Evolutionary conservation across 2,113 vertebrate genomes (phyloP), one percentile per base, ranked within the genome.

Genomic region (Osmerus eperlanus): DNA sequence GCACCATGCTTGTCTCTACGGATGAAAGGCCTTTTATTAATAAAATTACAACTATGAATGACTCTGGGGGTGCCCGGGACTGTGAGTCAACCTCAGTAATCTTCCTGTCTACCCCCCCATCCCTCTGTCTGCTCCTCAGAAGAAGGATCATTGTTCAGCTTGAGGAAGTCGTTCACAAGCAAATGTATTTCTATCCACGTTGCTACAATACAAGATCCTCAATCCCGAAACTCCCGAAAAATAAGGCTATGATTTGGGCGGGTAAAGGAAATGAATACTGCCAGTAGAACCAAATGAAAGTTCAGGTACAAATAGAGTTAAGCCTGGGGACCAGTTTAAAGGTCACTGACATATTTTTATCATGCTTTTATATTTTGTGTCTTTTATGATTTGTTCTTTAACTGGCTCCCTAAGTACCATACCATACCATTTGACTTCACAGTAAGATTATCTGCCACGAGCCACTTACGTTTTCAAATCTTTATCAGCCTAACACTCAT

Each of bases 21-120:
- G 77, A 77, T 76, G 72, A 56, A 74, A 72, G 66, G 56, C 68
- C 74, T 23, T 81, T 68, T 9, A 77, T 86, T 84, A 84, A 81
- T 83, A 83, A 73, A 64, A 79, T 71, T 80, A 78, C 67, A 80
- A 84, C 70, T 82, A 74, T 72, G 58, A 56, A 15, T 56, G 54
- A 18, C 54, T 56, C 15, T 56, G 54, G 54, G 14, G n/a, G n/a
- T 2, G n/a, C 15, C n/a, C 8, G 16, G 54, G n/a, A 56, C 14
- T 18, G 54, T 18, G 54, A 67, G 62, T 78, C 81, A 65, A 84
- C 58, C 76, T 76, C 72, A 65, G 58, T 76, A 72, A 72, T 73
- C 69, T 65, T 73, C 62, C 67, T 18, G 55, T 68, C 55, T 71
- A 63, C 72, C 41, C 78, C 78, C 76, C 63, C 61, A 59, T 56